Evolutionary conservation across 2,888 invertebrate species (phyloP).

Genomic region (Ornithoptera priamus): DNA sequence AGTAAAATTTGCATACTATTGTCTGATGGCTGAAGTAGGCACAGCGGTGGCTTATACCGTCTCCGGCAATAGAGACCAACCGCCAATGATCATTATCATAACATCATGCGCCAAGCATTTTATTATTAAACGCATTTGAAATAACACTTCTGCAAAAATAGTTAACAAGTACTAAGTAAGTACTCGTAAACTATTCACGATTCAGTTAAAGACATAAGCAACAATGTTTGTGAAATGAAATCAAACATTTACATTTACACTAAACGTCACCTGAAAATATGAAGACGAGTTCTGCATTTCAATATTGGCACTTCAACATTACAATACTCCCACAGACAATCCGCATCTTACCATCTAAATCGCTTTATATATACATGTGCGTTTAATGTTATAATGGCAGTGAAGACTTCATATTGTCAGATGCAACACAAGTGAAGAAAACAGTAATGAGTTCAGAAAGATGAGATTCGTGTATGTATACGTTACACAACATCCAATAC

Average conservation of each 20-base stretch:
- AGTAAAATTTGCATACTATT: too few relatives aligned
- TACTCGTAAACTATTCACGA: background rate
- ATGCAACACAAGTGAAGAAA: background rate
- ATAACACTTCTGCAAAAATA: background rate
- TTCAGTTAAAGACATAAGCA: background rate
- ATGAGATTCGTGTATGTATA: background rate
- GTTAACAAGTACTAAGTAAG: background rate
- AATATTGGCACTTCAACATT: slow-evolving; percentile 24
- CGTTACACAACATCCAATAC: too few relatives aligned
- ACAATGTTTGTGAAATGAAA: background rate
- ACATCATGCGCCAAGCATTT: background rate
- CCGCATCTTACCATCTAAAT: slow-evolving; percentile 8
- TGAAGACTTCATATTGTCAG: slow-evolving; percentile 19
- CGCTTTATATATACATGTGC: slow-evolving; percentile 31
- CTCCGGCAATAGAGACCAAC: too few relatives aligned
- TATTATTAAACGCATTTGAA: background rate
- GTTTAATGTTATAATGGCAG: slow-evolving; percentile 22
- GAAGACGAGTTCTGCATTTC: slow-evolving; percentile 7
- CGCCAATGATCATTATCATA: background rate
- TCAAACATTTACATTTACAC: slow-evolving; percentile 21
- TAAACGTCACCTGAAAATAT: slow-evolving; percentile 8
- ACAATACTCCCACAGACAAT: slow-evolving; percentile 10
- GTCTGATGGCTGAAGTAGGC: too few relatives aligned
- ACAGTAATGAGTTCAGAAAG: background rate
- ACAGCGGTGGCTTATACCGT: too few relatives aligned